phyloP scores from a whole-genome alignment of 23 tunicate genomes.

The Halocynthia aurantium region DNA sequence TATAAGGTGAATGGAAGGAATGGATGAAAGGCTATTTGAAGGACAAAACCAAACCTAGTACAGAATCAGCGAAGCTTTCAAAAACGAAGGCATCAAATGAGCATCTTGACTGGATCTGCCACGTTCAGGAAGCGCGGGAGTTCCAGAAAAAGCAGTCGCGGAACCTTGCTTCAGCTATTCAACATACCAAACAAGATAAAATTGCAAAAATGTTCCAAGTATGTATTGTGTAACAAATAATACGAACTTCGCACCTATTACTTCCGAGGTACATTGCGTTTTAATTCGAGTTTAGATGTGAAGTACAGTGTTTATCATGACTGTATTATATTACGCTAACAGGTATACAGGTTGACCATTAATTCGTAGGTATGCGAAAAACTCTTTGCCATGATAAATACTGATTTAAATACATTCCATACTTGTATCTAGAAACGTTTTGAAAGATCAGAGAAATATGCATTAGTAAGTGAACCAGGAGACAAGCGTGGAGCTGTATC shows the following conservation, averaged over 20 bases:
- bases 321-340: too few relatives aligned
- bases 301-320: too few relatives aligned
- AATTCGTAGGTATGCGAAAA: too few relatives aligned
- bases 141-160: conserved; percentile 6
- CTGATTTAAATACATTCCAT: too few relatives aligned
- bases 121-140: conserved; percentile 10
- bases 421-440: conserved; percentile 8
- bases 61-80: too few relatives aligned
- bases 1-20: conserved; percentile 17
- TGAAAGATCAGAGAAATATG: conserved; percentile 16
- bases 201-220: conserved; percentile 28
- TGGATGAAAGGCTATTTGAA: conserved; percentile 28
- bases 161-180: conserved; percentile 7
- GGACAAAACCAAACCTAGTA: conserved; percentile 1
- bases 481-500: not conserved
- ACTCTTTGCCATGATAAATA: too few relatives aligned
- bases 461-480: conserved; percentile 16
- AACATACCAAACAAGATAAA: not conserved
- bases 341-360: too few relatives aligned
- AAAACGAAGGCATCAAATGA: not conserved
- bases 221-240: too few relatives aligned
- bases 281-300: too few relatives aligned
- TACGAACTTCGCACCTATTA: too few relatives aligned
- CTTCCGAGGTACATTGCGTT: too few relatives aligned
- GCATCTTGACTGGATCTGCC: conserved; percentile 11